These are phyloP conservation scores for Babyrousa celebensis DNA, from an alignment of 2,797 vertebrate genomes.

Conservation along the genomic window DNA sequence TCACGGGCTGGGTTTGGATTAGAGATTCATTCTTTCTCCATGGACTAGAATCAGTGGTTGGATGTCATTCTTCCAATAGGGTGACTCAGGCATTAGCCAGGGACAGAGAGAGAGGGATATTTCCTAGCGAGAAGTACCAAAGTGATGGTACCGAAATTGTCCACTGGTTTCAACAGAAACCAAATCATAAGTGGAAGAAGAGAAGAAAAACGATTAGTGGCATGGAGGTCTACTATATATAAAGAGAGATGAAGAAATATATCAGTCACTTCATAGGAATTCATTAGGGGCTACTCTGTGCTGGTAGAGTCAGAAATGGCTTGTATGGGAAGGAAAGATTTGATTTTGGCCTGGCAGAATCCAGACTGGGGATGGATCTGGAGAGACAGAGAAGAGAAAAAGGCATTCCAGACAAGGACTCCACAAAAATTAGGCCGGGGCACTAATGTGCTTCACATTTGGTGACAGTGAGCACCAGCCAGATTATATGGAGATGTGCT, in stretches of 20 bases:
- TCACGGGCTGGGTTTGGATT: not conserved
- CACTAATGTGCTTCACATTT: not conserved
- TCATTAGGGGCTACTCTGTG: not conserved
- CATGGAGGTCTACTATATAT: not conserved
- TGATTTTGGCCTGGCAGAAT: not conserved
- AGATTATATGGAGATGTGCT: not conserved
- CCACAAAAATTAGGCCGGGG: not conserved
- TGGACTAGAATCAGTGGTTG: not conserved
- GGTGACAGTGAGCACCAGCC: not conserved
- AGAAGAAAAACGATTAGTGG: not conserved
- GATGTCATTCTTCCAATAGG: not conserved
- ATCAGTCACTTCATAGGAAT: not conserved
- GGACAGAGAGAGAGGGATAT: not conserved
- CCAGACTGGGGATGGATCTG: not conserved
- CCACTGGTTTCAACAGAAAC: not conserved
- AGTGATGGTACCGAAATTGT: not conserved
- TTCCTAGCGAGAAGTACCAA: not conserved
- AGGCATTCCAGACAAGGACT: not conserved
- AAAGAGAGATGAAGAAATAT: not conserved
- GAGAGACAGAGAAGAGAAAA: not conserved
- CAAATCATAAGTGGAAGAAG: not conserved
- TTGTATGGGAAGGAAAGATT: not conserved
- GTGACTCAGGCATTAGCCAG: not conserved
- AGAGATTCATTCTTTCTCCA: not conserved
- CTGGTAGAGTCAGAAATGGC: not conserved